Base-by-base conservation (phyloP, 1,140 invertebrate species). In the Heterodera carotae region DNA sequence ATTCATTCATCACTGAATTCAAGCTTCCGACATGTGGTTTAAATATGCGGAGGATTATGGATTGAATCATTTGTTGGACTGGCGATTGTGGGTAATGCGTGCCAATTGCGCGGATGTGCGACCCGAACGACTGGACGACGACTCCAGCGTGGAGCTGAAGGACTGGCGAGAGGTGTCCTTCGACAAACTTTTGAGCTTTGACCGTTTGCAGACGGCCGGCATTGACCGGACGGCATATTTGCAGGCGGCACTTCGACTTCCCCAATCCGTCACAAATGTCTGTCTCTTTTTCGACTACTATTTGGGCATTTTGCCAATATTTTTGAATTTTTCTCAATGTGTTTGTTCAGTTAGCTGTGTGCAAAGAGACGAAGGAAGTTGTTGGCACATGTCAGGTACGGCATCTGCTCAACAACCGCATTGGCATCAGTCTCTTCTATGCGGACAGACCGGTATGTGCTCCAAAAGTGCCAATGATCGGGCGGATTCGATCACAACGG, bases 121-220 rank as follows among this genome's bases (percentile, higher is more conserved):
- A 4, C 62, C 62, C 1, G 62, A 34, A 34, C 62, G 62, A 22
- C 22, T 66, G 62, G 62, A 66, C 29, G 2, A 66, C 29, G 33
- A 66, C 62, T 34, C 27, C n/a, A 66, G 62, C 62, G 62, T 66
- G 27, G 1, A 27, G 62, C 25, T 66, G 29, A 66, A 66, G 33
- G 62, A 66, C n/a, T 66, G 62, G 62, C 62, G 62, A 6, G 29
- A 27, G 29, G 62, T 66, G 62, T 22, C 62, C 62, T 66, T 66
- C 5, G 62, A 66, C 29, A 10, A 34, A 34, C 2, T 66, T 18
- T 31, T 29, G 29, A 34, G 29, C 25, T 66, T 66, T n/a, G 62
- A 66, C 62, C 62, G 62, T 34, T 4, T 66, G 10, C 62, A 66
- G 5, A 66, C 62, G 62, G 62, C 22, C 8, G 62, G 62, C 62